phyloP scores from a whole-genome alignment of 2,797 vertebrate species.

The Tauraco hartlaubi region DNA sequence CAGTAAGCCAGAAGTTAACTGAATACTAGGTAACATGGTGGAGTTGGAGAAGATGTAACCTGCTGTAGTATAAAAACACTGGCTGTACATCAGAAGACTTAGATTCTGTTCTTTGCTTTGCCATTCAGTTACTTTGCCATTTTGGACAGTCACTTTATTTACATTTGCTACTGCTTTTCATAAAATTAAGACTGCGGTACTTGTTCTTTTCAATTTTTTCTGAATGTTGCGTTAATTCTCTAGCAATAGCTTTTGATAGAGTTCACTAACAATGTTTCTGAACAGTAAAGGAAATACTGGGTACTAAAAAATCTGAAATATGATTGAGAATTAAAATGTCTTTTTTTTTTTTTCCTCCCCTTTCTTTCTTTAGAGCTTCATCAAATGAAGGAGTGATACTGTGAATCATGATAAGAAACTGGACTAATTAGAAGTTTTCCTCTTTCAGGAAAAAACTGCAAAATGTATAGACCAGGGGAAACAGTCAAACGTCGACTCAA shows the following conservation, averaged over 20 bases:
- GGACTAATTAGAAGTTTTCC: not conserved
- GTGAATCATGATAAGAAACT: not conserved
- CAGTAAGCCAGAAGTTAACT: not conserved
- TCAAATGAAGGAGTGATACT: not conserved
- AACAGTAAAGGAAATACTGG: not conserved
- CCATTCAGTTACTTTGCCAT: not conserved
- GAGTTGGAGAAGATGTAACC: not conserved
- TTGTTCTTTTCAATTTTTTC: not conserved
- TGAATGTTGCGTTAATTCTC: not conserved
- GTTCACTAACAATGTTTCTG: not conserved
- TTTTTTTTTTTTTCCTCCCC: not conserved
- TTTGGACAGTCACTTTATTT: not conserved
- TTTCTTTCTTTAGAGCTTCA: constrained; percentile 33
- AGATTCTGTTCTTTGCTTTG: not conserved
- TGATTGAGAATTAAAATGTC: not conserved
- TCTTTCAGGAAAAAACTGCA: constrained; percentile 33
- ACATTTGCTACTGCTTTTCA: not conserved
- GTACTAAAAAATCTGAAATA: not conserved
- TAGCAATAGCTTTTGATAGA: not conserved
- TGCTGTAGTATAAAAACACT: not conserved
- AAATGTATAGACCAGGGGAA: constrained; percentile 89
- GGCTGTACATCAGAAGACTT: not conserved
- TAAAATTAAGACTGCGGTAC: not conserved
- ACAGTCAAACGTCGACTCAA: constrained; percentile 82
- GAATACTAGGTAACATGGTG: not conserved